phyloP scores from a whole-genome alignment of 2,888 invertebrate species.

The Allygus modestus region DNA sequence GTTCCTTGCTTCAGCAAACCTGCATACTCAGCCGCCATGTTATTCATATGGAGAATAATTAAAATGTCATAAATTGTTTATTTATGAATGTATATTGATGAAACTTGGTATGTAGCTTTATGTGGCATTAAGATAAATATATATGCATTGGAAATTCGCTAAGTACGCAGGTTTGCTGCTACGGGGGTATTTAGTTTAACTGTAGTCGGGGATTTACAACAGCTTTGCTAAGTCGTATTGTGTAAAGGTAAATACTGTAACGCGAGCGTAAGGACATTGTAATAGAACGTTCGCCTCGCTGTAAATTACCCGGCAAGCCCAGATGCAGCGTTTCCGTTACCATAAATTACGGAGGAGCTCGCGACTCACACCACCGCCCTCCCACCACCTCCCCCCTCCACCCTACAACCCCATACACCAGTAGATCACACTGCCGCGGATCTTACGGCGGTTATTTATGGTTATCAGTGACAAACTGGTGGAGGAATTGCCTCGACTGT shows the following conservation, averaged over 20 bases:
- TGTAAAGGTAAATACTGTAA: background rate
- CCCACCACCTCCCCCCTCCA: background rate
- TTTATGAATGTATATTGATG: too few species aligned
- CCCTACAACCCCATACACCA: background rate
- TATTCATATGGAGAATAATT: too few species aligned
- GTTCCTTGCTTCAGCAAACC: too few species aligned
- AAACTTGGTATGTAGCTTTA: too few species aligned
- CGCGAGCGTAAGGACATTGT: background rate
- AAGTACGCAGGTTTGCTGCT: too few species aligned
- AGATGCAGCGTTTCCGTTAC: constrained; percentile 32
- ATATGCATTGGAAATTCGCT: too few species aligned
- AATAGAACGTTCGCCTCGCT: background rate
- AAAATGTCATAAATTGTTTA: too few species aligned
- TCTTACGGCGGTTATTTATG: background rate
- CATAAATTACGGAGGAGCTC: constrained; percentile 14
- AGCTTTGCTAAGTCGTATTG: too few species aligned
- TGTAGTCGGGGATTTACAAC: too few species aligned
- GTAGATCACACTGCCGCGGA: background rate
- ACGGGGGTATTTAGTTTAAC: too few species aligned
- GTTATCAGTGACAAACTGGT: background rate
- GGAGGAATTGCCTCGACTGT: background rate
- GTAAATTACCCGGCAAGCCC: constrained; percentile 25
- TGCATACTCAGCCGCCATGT: too few species aligned
- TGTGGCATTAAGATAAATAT: too few species aligned
- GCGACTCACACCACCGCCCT: background rate